Base-by-base conservation (phyloP, 2,113 vertebrate genomes). In the Daubentonia madagascariensis region DNA sequence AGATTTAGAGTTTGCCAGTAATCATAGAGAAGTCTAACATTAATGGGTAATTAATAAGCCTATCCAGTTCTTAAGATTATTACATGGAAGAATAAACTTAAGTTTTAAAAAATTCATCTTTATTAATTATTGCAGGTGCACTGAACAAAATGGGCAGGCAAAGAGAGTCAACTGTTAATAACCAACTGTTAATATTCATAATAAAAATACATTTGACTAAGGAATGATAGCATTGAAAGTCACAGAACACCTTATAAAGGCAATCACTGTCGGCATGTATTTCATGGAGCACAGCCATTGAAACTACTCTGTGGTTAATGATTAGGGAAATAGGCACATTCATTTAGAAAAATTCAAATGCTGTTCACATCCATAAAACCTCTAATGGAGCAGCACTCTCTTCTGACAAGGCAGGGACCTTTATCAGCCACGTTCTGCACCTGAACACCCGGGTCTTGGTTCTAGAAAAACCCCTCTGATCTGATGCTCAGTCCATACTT, bases 171-270 rank as follows among this genome's bases (percentile, higher is more conserved):
- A 97, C n/a, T n/a, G n/a, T n/a, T n/a, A n/a, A n/a, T n/a, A n/a
- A 97, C 97, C 96, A 97, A 96, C 96, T 96, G 94, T 98, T 98
- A 98, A 98, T 98, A 98, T 3, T 78, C 92, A 80, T 97, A 85
- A 94, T 98, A 98, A 98, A 98, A 98, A 98, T 97, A 97, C 63
- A 76, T 91, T 98, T 98, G 94, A 73, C 96, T 96, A 92, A n/a
- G 12, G 96, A 97, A 83, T 84, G 63, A 10, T 81, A 70, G 80
- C 92, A 78, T 65, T 89, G 81, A 78, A 98, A 97, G 54, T 85
- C 85, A 97, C 28, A 80, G 70, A 96, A 76, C 57, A 96, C 37
- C 85, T 81, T 79, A 61, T 50, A 96, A 94, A 85, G 86, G 81
- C 43, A 76, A 96, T 98, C 92, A 78, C 93, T 89, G 73, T 92